Base-by-base conservation (phyloP, 2,888 invertebrate genomes). In the Thereva nobilitata region DNA sequence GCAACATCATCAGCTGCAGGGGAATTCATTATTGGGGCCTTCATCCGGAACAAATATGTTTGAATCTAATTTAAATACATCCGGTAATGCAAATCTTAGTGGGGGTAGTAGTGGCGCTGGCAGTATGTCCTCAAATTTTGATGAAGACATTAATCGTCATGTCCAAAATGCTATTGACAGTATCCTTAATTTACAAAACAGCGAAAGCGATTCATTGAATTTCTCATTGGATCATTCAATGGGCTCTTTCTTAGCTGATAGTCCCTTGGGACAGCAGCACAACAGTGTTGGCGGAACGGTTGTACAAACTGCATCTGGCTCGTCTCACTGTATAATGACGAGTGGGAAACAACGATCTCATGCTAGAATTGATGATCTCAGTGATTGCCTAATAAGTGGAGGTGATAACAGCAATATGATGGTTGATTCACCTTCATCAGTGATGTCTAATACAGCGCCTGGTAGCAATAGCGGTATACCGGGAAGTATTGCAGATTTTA, bases 161-260 rank as follows among this genome's bases (percentile, higher is more conserved):
- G 90, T 91, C 70, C 90, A 91, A 78, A 89, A 88, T 75, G 91
- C 91, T 70, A 91, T 91, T 73, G 90, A 91, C 77, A 89, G 89
- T 76, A 91, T 91, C 75, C 81, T 91, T 70, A 90, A 90, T 79
- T 81, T 90, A 72, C 89, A 89, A 76, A 80, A 79, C 67, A 80
- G 78, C 67, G 81, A 80, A 71, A 75, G 83, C 76, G 79, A 84
- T 73, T 77, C 82, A 53, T 67, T 81, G 9, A 78, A 79, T 55
- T 81, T 80, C 67, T 76, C 77, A 53, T 64, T 78, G 45, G 78
- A 78, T 52, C 76, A 76, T 71, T 79, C 81, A 5, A 75, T 81
- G 73, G 79, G 80, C 8, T 79, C 81, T 2, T 77, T 81, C 52
- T 71, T 81, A 9, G 78, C 79, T 42, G 80, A 80, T 66, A 78